Evolutionary conservation across 2,888 invertebrate species (phyloP), one percentile per base, ranked within the genome.

Genomic region (Listrodromus nycthemerus): DNA sequence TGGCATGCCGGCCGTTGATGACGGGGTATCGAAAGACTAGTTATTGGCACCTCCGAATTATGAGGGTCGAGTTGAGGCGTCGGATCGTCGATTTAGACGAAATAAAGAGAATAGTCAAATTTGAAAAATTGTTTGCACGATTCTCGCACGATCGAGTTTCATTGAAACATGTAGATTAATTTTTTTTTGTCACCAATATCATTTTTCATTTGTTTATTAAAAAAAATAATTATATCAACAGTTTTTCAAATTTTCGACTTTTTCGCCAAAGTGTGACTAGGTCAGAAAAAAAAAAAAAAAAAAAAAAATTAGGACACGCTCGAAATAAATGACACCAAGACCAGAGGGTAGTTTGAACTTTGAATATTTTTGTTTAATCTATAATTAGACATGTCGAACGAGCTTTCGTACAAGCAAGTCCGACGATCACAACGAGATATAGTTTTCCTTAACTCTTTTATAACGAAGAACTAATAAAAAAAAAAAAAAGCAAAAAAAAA

Each of bases 381-480:
- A 88, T 90, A 88, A 90, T 90, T 91, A 91, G 89, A 89, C 85
- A 88, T 88, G 88, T 83, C 89, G 90, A 86, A 87, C 88, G 65
- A 69, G 81, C 74, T 70, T 63, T 83, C 58, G 74, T 77, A 70
- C 27, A 52, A 74, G 74, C 82, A 82, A 83, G 87, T 86, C 86
- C 89, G 86, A 86, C 87, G 89, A 91, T 91, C 90, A 92, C 91
- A 92, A 92, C 91, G 88, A 91, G 91, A 91, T 90, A 91, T 90
- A 90, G 85, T 87, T 89, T 88, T 85, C 87, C 87, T 88, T 86
- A 87, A 84, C 83, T 87, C 86, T 88, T 85, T 73, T 88, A 86
- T 84, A 91, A 88, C 88, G 87, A 88, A 85, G 78, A 88, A 89
- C 85, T 89, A 82, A 74, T 66, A 85, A 86, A 87, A 86, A 87